Percentiles rank a stretch among this genome's conserved stretches.
These are phyloP conservation scores for Illadopsis cleaveri DNA, from an alignment of 2,113 vertebrate genomes.

Conservation along the genomic window DNA sequence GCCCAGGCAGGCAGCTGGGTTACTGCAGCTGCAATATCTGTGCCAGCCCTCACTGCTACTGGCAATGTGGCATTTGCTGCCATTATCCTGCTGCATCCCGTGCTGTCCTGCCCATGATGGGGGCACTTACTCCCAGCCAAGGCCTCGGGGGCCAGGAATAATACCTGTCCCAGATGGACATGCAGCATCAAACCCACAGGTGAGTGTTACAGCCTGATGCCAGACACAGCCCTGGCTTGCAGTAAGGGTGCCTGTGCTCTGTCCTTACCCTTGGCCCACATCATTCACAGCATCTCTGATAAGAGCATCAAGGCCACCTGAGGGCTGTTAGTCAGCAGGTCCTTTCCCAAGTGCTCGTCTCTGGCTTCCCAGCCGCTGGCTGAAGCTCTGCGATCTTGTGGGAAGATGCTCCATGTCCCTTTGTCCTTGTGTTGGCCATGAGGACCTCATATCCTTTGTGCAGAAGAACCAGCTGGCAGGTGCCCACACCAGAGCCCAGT, in stretches of 20 bases:
- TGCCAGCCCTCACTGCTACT: background rate
- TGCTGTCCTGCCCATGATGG: fast-evolving
- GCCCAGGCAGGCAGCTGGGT: background rate
- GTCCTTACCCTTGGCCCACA: background rate
- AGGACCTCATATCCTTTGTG: background rate
- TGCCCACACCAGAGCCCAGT: background rate
- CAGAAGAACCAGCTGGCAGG: background rate
- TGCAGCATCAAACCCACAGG: background rate
- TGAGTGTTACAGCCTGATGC: background rate
- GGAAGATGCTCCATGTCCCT: fast-evolving
- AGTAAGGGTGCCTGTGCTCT: background rate
- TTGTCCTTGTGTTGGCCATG: background rate
- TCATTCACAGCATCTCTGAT: background rate
- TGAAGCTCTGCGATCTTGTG: background rate
- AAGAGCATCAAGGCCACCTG: background rate
- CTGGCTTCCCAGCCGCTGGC: background rate
- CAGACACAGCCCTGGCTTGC: background rate
- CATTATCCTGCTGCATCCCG: background rate
- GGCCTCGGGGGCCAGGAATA: background rate
- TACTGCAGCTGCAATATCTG: background rate
- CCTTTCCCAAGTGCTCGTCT: background rate
- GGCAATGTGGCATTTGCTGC: background rate
- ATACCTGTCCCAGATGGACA: background rate
- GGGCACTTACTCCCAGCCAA: background rate
- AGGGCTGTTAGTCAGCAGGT: background rate